phyloP scores from a whole-genome alignment of 2,888 invertebrate genomes.

The Pammene fasciana region DNA sequence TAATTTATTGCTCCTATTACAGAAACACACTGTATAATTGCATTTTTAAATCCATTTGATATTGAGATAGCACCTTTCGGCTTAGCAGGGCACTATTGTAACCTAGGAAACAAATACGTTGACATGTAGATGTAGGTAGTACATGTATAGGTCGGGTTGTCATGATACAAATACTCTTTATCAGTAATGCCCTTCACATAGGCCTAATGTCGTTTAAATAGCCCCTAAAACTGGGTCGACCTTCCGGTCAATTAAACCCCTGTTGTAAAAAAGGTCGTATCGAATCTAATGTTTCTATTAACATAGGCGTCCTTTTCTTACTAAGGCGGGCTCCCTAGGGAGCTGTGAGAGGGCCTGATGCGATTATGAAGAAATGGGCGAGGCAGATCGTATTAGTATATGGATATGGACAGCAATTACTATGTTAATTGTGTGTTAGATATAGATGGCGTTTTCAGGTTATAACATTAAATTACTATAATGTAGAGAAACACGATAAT shows the following conservation, averaged over 20 bases:
- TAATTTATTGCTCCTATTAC: no score
- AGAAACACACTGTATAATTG: no score
- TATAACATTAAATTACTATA: no score
- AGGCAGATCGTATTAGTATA: slow-evolving; percentile 18
- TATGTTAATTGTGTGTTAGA: slow-evolving; percentile 7
- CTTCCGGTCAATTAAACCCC: slow-evolving; percentile 15
- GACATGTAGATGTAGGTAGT: no score
- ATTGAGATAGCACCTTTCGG: no score
- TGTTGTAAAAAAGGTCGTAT: background rate
- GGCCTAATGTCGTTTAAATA: slow-evolving; percentile 11
- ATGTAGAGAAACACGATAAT: no score
- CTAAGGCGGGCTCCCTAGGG: background rate
- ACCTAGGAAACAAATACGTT: no score
- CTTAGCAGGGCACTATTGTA: no score
- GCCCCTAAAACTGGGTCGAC: slow-evolving; percentile 26
- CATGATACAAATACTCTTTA: background rate
- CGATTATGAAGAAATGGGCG: slow-evolving; percentile 18
- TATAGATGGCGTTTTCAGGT: background rate
- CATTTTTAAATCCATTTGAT: no score
- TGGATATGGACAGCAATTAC: slow-evolving; percentile 4
- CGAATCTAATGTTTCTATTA: background rate
- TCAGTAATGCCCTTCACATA: background rate
- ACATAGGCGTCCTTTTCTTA: slow-evolving; percentile 7
- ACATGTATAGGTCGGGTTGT: no score
- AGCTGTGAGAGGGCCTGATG: slow-evolving; percentile 21